Evolutionary conservation across 2,797 vertebrate genomes (phyloP).

Genomic region (Muscicapa comitata): DNA sequence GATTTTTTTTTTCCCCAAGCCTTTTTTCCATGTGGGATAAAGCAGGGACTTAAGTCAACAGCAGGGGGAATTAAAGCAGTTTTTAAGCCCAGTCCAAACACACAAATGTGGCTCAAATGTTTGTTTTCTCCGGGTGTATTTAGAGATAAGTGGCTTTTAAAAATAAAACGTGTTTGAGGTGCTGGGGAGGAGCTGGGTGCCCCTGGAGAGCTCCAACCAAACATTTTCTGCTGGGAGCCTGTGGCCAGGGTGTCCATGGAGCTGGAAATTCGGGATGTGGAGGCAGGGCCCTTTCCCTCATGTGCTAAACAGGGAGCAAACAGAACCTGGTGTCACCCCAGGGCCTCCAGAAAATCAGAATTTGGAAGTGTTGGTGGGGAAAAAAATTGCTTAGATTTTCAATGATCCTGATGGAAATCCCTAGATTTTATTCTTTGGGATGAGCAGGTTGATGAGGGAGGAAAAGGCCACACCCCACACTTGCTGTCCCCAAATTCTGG

Average conservation of each 20-base stretch:
- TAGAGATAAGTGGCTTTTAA: constrained; percentile 20
- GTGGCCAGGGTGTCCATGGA: background rate
- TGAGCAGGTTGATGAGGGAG: background rate
- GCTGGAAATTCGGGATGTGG: background rate
- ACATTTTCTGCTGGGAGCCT: background rate
- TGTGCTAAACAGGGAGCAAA: background rate
- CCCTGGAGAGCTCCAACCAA: background rate
- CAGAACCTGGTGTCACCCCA: fast-evolving
- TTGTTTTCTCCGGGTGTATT: background rate
- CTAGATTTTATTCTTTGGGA: background rate
- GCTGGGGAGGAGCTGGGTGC: background rate
- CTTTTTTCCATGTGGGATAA: background rate
- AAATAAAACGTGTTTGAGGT: background rate
- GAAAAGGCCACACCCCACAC: background rate
- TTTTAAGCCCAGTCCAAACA: constrained; percentile 11
- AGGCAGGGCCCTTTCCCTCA: background rate
- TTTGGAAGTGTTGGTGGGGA: background rate
- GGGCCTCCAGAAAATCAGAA: background rate
- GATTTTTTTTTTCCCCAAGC: background rate
- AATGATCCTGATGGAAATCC: background rate
- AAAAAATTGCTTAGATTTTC: background rate
- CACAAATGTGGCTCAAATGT: background rate
- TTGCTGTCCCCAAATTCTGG: background rate
- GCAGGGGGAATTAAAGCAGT: background rate
- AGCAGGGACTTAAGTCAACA: background rate